A percentile compares a stretch with the other conserved stretches of the same genome.
Evolutionary conservation across 2,888 invertebrate genomes (phyloP).

Genomic region (Therioaphis trifolii): DNA sequence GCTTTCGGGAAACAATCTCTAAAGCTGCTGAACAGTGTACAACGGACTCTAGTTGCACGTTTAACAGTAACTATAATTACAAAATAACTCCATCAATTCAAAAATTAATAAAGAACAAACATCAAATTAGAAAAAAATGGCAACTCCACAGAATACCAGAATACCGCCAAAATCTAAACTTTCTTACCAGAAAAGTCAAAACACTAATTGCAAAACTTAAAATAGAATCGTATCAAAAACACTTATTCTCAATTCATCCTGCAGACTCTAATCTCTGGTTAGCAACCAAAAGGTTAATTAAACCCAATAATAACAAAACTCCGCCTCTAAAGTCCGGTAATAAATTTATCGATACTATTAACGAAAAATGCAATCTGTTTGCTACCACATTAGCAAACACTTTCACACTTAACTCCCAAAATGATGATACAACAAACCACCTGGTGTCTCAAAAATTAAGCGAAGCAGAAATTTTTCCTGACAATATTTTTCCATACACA

Average conservation of each 20-base stretch:
- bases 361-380: slow-evolving; percentile 26
- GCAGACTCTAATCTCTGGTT: slow-evolving; percentile 19
- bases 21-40: too few relatives aligned
- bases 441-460: neutral
- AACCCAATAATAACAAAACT: slow-evolving; percentile 15
- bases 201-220: neutral
- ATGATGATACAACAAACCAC: neutral
- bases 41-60: too few relatives aligned
- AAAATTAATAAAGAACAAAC: slow-evolving; percentile 28
- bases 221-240: slow-evolving; percentile 1
- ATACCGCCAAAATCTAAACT: neutral
- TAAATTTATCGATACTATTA: neutral
- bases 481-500: neutral
- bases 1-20: too few relatives aligned
- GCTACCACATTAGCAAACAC: neutral
- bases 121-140: neutral
- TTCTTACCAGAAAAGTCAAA: slow-evolving; percentile 1
- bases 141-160: neutral
- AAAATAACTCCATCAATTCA: slow-evolving; percentile 9
- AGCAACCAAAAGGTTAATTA: slow-evolving; percentile 25
- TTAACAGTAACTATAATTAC: neutral
- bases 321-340: slow-evolving; percentile 9
- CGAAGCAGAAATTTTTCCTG: neutral
- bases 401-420: neutral
- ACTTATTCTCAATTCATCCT: neutral